phyloP scores from a whole-genome alignment of 1,140 invertebrate genomes.

The Drosophila ohnishii region DNA sequence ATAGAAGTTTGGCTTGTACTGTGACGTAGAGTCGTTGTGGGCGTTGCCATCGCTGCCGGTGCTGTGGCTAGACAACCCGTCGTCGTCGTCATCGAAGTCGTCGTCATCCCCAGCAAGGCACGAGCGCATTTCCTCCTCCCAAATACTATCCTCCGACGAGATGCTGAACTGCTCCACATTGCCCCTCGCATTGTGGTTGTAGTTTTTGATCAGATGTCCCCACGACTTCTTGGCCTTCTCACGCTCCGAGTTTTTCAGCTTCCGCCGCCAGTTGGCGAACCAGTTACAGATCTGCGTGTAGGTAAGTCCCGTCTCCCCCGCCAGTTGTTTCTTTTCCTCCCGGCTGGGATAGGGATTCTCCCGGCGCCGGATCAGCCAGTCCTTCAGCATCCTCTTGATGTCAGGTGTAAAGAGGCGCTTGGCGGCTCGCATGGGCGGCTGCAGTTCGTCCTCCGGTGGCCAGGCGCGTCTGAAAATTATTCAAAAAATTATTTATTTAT shows the following conservation, averaged over 20 bases:
- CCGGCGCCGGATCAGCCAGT: slow-evolving; percentile 88
- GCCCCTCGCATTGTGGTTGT: slow-evolving; percentile 88
- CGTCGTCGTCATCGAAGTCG: slow-evolving; percentile 50
- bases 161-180: slow-evolving; percentile 90
- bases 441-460: slow-evolving; percentile 73
- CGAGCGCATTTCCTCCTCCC: slow-evolving; percentile 85
- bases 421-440: slow-evolving; percentile 84
- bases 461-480: slow-evolving; percentile 65
- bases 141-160: slow-evolving; percentile 89
- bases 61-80: slow-evolving; percentile 69
- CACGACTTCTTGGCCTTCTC: slow-evolving; percentile 87
- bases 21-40: slow-evolving; percentile 42
- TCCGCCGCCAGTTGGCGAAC: slow-evolving; percentile 90
- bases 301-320: slow-evolving; percentile 87
- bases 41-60: slow-evolving; percentile 70
- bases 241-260: slow-evolving; percentile 88
- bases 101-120: slow-evolving; percentile 59
- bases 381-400: slow-evolving; percentile 89
- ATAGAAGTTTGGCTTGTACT: slow-evolving; percentile 65
- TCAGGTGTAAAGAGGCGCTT: slow-evolving; percentile 89
- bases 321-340: slow-evolving; percentile 88
- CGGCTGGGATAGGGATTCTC: slow-evolving; percentile 90
- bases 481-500: too few relatives aligned
- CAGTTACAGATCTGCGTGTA: slow-evolving; percentile 91
- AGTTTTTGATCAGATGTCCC: slow-evolving; percentile 89